These are phyloP conservation scores for Mythimna albipuncta DNA, from an alignment of 2,888 invertebrate species.

Conservation along the genomic window DNA sequence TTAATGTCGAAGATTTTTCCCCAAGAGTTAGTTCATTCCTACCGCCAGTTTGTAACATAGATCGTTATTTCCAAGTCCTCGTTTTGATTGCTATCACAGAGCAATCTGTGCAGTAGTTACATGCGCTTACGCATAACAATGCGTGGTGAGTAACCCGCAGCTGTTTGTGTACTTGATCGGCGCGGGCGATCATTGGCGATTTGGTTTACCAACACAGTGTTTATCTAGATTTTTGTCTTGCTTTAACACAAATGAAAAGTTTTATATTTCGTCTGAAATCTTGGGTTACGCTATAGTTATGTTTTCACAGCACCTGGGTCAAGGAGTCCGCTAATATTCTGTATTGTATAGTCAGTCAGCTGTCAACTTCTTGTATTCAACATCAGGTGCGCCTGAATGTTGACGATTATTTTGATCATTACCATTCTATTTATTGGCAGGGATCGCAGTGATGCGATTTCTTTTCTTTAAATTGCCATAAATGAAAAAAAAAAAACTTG, in stretches of 20 bases:
- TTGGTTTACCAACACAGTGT: too few species aligned
- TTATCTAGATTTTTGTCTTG: background rate
- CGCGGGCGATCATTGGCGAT: background rate
- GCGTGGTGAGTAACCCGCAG: conserved; percentile 8
- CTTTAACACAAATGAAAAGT: background rate
- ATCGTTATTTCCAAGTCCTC: background rate
- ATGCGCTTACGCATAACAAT: conserved; percentile 7
- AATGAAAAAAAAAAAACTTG: too few species aligned
- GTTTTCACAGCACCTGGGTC: background rate
- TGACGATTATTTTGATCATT: background rate
- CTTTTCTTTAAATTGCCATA: too few species aligned
- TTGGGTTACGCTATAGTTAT: background rate
- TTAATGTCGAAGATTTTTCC: background rate
- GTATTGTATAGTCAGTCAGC: too few species aligned
- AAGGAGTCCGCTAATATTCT: background rate
- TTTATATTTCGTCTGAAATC: background rate
- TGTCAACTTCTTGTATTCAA: background rate
- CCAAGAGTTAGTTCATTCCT: background rate
- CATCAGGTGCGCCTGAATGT: background rate
- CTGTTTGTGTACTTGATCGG: conserved; percentile 1
- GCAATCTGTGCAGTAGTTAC: conserved; percentile 1
- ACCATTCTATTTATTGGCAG: too few species aligned
- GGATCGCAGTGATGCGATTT: too few species aligned
- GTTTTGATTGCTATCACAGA: background rate
- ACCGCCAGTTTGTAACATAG: background rate